These are phyloP conservation scores for Thalassaphorura encarpata DNA, from an alignment of 1,140 invertebrate genomes.

Conservation along the genomic window DNA sequence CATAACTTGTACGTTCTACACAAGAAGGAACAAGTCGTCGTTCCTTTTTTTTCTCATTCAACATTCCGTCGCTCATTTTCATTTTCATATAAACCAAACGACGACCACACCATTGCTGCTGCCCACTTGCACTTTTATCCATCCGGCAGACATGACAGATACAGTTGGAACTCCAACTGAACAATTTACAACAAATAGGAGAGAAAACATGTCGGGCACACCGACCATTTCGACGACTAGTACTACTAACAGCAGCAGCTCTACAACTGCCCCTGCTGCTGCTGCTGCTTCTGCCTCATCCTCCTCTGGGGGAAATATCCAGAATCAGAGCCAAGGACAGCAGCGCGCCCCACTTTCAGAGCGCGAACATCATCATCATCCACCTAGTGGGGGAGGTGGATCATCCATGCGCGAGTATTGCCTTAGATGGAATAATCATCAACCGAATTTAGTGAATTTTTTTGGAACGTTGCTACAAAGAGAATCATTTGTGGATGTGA, in stretches of 20 bases:
- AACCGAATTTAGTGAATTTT: constrained; percentile 75
- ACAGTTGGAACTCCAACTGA: no score
- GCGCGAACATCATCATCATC: no score
- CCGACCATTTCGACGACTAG: neutral
- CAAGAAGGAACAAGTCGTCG: no score
- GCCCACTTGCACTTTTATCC: neutral
- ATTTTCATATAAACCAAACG: no score
- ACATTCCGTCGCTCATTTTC: no score
- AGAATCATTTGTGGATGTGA: constrained; percentile 77
- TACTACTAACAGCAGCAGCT: neutral
- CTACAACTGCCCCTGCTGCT: no score
- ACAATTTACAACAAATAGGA: neutral
- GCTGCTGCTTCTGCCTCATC: no score
- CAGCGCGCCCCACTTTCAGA: neutral
- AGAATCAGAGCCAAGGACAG: no score
- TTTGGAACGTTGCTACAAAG: constrained; percentile 66
- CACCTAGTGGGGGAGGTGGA: no score
- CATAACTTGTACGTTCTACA: no score
- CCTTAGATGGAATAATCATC: constrained; percentile 79
- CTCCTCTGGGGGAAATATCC: no score
- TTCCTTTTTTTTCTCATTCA: no score
- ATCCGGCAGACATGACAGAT: neutral
- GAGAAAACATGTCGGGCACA: neutral
- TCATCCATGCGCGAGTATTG: constrained; percentile 56
- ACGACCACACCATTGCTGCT: neutral